Percentiles rank a stretch among this genome's conserved stretches.
Evolutionary conservation across 1,140 invertebrate genomes (phyloP).

Genomic region (Babylonia areolata): DNA sequence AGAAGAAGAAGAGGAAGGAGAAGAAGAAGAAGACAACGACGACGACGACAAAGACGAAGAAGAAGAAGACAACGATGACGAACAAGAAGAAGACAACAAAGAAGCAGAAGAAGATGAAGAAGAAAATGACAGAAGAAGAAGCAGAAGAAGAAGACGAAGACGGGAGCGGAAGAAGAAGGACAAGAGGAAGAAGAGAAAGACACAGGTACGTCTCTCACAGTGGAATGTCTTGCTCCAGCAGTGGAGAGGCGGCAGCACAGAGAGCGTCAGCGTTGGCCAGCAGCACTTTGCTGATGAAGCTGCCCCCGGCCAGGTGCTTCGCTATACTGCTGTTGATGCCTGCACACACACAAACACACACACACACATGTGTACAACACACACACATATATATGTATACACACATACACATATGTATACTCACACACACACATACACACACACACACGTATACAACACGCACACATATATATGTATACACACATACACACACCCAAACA

Average conservation of each 20-base stretch:
- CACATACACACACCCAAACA: background rate
- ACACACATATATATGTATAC: background rate
- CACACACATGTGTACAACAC: background rate
- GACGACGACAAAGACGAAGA: no score
- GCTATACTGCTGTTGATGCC: slow-evolving; percentile 72
- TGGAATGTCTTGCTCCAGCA: slow-evolving; percentile 94
- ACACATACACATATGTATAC: background rate
- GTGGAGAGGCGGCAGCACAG: slow-evolving; percentile 93
- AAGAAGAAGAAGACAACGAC: background rate
- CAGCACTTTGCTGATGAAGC: slow-evolving; percentile 92
- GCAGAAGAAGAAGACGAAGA: no score
- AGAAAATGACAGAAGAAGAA: no score
- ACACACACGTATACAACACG: background rate
- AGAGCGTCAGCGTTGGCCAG: slow-evolving; percentile 97
- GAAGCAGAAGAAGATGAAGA: background rate
- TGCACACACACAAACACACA: slow-evolving; percentile 30
- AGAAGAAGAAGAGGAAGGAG: background rate
- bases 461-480: background rate
- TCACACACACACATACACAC: background rate
- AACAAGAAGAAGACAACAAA: background rate
- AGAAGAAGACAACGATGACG: no score
- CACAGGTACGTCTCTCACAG: slow-evolving; percentile 77
- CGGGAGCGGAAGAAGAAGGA: background rate
- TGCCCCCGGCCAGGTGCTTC: slow-evolving; percentile 78
- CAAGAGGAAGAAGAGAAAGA: background rate